Percentiles rank a stretch among this genome's conserved stretches.
phyloP scores from a whole-genome alignment of 1,140 invertebrate species.

The Brachionus koreanus region DNA sequence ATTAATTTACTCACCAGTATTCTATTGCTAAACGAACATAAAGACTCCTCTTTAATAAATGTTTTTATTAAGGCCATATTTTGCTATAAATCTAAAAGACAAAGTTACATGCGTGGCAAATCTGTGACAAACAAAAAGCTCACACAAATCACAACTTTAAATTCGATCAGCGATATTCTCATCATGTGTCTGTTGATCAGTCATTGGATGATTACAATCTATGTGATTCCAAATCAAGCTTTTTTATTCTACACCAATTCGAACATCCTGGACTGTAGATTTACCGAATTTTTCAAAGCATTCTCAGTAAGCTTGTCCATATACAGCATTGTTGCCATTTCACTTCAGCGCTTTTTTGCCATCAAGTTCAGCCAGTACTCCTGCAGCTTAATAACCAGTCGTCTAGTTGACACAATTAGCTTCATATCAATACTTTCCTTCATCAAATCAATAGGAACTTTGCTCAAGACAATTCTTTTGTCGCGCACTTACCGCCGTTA shows the following conservation, averaged over 20 bases:
- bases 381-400: background rate
- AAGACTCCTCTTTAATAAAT: background rate
- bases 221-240: conserved; percentile 22
- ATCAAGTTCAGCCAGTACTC: conserved; percentile 36
- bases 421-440: conserved; percentile 20
- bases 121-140: background rate
- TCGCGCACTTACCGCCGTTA: conserved; percentile 27
- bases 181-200: conserved; percentile 3
- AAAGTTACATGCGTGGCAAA: background rate
- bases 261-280: background rate
- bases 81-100: background rate
- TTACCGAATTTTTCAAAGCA: conserved; percentile 37
- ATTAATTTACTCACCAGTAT: background rate
- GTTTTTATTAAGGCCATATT: background rate
- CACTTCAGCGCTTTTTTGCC: conserved; percentile 28
- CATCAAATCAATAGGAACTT: conserved; percentile 20
- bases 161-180: conserved; percentile 23
- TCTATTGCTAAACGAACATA: conserved; percentile 1
- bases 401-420: background rate
- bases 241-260: conserved; percentile 7
- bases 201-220: conserved; percentile 13
- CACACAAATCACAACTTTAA: background rate
- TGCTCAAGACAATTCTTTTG: background rate
- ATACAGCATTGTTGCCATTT: conserved; percentile 37
- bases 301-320: conserved; percentile 33